A percentile compares a stretch with the other conserved stretches of the same genome.
These are phyloP conservation scores for Gymnorhina tibicen DNA, from an alignment of 2,113 vertebrate species.

Conservation along the genomic window DNA sequence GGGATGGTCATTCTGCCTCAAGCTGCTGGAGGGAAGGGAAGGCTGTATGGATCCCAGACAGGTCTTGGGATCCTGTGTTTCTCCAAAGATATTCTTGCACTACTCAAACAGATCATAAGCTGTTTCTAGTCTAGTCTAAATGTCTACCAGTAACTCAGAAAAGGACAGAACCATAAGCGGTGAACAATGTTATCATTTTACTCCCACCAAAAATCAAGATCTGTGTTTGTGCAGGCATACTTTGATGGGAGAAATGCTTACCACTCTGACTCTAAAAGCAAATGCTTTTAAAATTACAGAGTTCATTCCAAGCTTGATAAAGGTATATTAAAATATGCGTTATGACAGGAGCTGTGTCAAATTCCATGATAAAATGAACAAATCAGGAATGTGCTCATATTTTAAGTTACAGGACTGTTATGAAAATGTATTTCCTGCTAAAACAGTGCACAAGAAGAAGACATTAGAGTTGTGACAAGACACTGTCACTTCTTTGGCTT, in stretches of 20 bases:
- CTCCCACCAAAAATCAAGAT: not conserved
- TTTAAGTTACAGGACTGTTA: not conserved
- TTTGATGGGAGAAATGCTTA: not conserved
- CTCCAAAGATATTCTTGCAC: not conserved
- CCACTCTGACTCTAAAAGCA: not conserved
- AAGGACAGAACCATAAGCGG: not conserved
- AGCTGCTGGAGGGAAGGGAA: not conserved
- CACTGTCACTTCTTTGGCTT: not conserved
- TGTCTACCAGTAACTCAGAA: not conserved
- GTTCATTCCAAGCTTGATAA: slow-evolving; percentile 3
- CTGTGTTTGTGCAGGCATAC: not conserved
- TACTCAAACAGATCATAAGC: not conserved
- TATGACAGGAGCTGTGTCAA: slow-evolving; percentile 38
- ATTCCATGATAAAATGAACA: slow-evolving; percentile 12
- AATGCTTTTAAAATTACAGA: slow-evolving; percentile 22
- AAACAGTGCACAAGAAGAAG: not conserved
- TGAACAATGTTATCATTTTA: not conserved
- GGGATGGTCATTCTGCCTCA: not conserved
- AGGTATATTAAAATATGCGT: slow-evolving; percentile 29
- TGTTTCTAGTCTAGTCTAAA: not conserved
- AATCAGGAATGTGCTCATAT: not conserved
- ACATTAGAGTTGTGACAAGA: not conserved
- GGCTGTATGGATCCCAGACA: rapidly evolving
- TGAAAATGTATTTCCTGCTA: slow-evolving; percentile 7
- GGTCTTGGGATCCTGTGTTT: not conserved